These are phyloP conservation scores for Dryas iulia DNA, from an alignment of 1,140 invertebrate genomes.

Conservation along the genomic window DNA sequence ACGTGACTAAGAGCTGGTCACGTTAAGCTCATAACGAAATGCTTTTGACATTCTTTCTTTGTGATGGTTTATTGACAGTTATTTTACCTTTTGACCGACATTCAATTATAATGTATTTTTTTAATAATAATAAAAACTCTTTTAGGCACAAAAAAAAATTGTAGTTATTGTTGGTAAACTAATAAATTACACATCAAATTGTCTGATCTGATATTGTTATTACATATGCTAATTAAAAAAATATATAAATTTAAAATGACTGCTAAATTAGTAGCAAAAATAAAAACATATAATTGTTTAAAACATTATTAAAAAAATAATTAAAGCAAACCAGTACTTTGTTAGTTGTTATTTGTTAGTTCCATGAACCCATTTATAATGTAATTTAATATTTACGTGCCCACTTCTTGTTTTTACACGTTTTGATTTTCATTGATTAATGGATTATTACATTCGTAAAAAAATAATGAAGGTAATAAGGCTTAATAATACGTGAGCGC, in stretches of 20 bases:
- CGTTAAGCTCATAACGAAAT: conserved; percentile 14
- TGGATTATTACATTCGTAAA: conserved; percentile 16
- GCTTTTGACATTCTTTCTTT: conserved; percentile 7
- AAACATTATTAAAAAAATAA: no score
- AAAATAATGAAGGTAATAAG: conserved; percentile 30
- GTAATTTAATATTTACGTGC: neutral
- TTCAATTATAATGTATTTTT: neutral
- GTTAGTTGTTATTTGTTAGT: neutral
- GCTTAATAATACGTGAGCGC: conserved; percentile 40
- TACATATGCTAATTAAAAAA: neutral
- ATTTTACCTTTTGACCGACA: conserved; percentile 13
- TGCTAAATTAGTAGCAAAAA: no score
- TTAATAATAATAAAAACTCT: no score
- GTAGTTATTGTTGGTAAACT: neutral
- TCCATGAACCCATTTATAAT: neutral
- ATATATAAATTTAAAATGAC: neutral
- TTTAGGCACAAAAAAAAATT: no score
- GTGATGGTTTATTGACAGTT: conserved; percentile 17
- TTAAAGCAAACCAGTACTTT: no score
- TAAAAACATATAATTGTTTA: neutral
- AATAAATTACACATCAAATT: neutral
- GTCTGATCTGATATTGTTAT: no score
- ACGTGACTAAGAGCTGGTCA: conserved; percentile 22
- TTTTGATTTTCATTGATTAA: conserved; percentile 9
- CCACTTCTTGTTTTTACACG: neutral